Base-by-base conservation (phyloP, 2,797 vertebrate species). In the Acipenser ruthenus region DNA sequence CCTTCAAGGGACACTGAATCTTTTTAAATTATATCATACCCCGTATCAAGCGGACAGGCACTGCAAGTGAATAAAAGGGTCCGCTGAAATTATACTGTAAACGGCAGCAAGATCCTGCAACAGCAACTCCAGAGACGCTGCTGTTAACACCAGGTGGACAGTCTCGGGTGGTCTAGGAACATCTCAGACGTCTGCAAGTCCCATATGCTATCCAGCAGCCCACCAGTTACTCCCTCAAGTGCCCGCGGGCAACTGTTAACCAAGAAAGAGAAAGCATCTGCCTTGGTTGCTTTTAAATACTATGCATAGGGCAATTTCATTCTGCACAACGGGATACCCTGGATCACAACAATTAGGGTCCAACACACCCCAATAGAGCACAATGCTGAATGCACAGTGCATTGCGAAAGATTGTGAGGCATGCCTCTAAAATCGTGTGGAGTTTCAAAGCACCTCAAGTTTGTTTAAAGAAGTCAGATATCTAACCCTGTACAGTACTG, bases 21-120 rank as follows among this genome's bases (percentile, higher is more conserved):
- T 11, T n/a, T 18, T 50, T 11, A 49, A 51, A 12, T 49, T 58
- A n/a, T 62, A 7, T 8, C 4, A 6, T 59, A 51, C 49, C 60
- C 48, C 66, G 56, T 55, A 53, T 47, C 61, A 66, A 72, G 71
- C 71, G 59, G 68, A 78, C 68, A 85, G 83, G 82, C 84, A 85
- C 83, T 82, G 77, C 71, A 69, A 75, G 72, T 67, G 60, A 67
- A 15, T 61, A 12, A 50, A 60, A 50, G 49, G 60, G 60, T 58
- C 51, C 18, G 5, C 59, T 52, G 23, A 62, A 59, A 62, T 15
- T 64, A 23, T 37, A 4, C 37, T 37, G 37, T 37, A 37, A 37
- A 37, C 3, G 37, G 37, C 37, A 37, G 4, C 37, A 37, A 5
- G 37, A 37, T 12, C 12, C 52, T 53, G 55, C 3, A n/a, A n/a